phyloP scores from a whole-genome alignment of 2,888 invertebrate species.

The Tortrix viridana region DNA sequence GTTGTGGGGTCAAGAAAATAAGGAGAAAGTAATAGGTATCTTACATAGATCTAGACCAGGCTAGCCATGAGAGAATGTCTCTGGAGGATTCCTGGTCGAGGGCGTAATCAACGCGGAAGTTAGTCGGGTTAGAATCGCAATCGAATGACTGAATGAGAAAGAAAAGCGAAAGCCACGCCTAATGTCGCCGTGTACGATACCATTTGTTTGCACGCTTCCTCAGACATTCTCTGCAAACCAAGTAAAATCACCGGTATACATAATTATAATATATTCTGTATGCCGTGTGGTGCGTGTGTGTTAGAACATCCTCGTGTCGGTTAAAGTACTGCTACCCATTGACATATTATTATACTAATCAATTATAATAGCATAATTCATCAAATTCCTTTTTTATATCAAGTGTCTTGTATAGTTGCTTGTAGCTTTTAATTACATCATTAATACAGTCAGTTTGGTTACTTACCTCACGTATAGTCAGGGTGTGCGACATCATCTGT shows the following conservation, averaged over 20 bases:
- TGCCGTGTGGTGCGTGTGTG: conserved; percentile 44
- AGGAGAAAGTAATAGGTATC: conserved; percentile 56
- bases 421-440: conserved; percentile 5
- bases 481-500: conserved; percentile 97
- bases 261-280: conserved; percentile 46
- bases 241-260: conserved; percentile 80
- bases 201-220: conserved; percentile 93
- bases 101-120: conserved; percentile 68
- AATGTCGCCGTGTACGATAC: conserved; percentile 83
- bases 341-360: conserved; percentile 1
- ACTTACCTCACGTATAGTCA: conserved; percentile 95
- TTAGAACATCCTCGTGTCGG: conserved; percentile 43
- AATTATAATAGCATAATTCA: background rate
- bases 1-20: conserved; percentile 58
- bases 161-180: conserved; percentile 84
- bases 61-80: conserved; percentile 46
- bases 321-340: conserved; percentile 32
- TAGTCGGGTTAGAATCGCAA: conserved; percentile 80
- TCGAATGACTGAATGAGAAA: conserved; percentile 78
- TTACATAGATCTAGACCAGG: conserved; percentile 46
- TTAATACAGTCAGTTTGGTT: background rate
- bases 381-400: conserved; percentile 1
- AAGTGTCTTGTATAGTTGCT: conserved; percentile 14
- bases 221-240: conserved; percentile 92
- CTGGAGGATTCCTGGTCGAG: conserved; percentile 58